Evolutionary conservation across 37 sponge, comb jelly and placozoan genomes (phyloP).

Genomic region (Amphimedon queenslandica): DNA sequence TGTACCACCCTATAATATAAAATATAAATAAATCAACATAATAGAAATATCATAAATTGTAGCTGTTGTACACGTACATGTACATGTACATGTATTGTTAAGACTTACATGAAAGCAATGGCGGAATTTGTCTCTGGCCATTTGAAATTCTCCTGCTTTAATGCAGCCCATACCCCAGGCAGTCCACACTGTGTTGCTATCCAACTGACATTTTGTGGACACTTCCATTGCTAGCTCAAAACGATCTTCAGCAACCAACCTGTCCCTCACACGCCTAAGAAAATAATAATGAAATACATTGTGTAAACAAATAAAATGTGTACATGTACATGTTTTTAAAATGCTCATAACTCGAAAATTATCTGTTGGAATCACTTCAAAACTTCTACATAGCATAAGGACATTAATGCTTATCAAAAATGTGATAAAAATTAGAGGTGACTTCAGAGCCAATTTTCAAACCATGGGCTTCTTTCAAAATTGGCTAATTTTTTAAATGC

Average conservation of each 20-base stretch:
- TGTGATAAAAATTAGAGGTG: too few relatives aligned
- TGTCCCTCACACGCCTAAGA: conserved; percentile 75
- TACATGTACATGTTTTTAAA: too few relatives aligned
- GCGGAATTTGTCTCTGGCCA: conserved; percentile 81
- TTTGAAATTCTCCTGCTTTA: conserved; percentile 73
- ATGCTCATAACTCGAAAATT: too few relatives aligned
- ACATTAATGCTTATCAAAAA: too few relatives aligned
- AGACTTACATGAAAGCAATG: conserved; percentile 78
- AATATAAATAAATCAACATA: background rate
- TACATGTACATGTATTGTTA: too few relatives aligned
- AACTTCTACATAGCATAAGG: too few relatives aligned
- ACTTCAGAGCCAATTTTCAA: background rate
- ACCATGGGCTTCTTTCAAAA: background rate
- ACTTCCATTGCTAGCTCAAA: conserved; percentile 86
- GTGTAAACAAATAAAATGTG: background rate
- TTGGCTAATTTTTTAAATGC: too few relatives aligned
- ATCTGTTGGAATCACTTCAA: too few relatives aligned
- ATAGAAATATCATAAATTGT: background rate
- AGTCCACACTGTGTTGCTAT: conserved; percentile 72
- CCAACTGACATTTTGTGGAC: conserved; percentile 89
- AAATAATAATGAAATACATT: too few relatives aligned
- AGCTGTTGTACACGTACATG: conserved; percentile 4
- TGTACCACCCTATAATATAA: conserved; percentile 34
- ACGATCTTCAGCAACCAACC: conserved; percentile 74
- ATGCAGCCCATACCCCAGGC: conserved; percentile 93